A percentile compares a stretch with the other conserved stretches of the same genome.
Conservation (phyloP, 2,888 invertebrate species). For the Zygothrica quintamaculata region DNA sequence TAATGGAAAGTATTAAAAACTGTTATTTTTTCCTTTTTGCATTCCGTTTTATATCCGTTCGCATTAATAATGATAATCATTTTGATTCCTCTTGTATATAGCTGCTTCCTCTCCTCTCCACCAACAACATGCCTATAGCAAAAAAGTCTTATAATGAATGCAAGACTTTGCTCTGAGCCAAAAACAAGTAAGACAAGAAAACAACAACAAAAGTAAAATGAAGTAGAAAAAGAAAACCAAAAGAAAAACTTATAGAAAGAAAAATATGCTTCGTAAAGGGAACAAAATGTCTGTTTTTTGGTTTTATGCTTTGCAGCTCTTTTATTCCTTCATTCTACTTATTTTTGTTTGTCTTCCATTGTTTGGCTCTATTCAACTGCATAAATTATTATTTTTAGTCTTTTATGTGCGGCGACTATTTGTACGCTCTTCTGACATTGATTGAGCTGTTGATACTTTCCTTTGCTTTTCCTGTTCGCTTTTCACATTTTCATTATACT, state of each 20-base stretch:
- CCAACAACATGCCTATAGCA: slow-evolving; percentile 5
- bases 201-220: not conserved
- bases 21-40: not conserved
- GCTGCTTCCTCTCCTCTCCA: not conserved
- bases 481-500: slow-evolving; percentile 16
- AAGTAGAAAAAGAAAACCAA: not conserved
- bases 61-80: slow-evolving; percentile 50
- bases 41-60: slow-evolving; percentile 11
- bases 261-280: no score
- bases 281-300: no score
- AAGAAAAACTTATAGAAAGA: slow-evolving; percentile 8
- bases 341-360: slow-evolving; percentile 27
- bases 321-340: no score
- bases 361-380: slow-evolving; percentile 61
- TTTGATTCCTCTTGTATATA: slow-evolving; percentile 51
- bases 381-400: slow-evolving; percentile 69
- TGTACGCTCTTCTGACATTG: slow-evolving; percentile 66
- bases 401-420: slow-evolving; percentile 52
- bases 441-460: slow-evolving; percentile 68
- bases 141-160: slow-evolving; percentile 34
- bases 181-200: no score
- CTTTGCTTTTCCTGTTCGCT: slow-evolving; percentile 5
- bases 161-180: slow-evolving; percentile 21
- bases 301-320: slow-evolving; percentile 1
- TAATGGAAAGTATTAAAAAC: not conserved